Conservation (phyloP, 2,888 invertebrate species). For the Tortrix viridana region DNA sequence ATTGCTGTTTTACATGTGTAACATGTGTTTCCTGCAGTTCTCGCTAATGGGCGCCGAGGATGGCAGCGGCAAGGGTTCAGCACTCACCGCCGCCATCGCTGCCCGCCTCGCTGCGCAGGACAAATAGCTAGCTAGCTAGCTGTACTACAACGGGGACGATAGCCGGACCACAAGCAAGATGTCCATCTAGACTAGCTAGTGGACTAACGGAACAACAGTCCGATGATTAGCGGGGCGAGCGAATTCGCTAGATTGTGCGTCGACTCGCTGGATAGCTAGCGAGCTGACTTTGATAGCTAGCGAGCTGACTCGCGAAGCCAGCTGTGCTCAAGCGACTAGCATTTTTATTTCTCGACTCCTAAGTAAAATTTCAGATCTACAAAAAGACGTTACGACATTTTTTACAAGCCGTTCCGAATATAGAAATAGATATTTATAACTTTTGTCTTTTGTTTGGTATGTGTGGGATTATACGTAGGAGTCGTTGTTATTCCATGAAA, state of each 20-base stretch:
- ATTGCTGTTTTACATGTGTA: neutral
- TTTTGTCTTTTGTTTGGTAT: too few relatives aligned
- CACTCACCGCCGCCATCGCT: slow-evolving; percentile 90
- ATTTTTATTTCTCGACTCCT: too few relatives aligned
- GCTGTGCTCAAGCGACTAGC: slow-evolving; percentile 2
- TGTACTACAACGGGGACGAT: too few relatives aligned
- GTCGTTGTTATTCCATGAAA: neutral
- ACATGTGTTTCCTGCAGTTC: slow-evolving; percentile 76
- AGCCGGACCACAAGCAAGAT: slow-evolving; percentile 36
- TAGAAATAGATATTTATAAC: too few relatives aligned
- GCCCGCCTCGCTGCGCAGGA: slow-evolving; percentile 75
- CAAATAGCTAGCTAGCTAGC: slow-evolving; percentile 8
- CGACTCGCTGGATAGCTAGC: neutral
- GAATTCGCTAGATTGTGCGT: slow-evolving; percentile 48
- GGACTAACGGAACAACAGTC: neutral
- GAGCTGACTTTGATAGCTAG: too few relatives aligned
- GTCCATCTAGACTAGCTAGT: neutral
- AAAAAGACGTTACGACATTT: too few relatives aligned
- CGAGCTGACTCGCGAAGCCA: neutral
- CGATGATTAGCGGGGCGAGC: neutral
- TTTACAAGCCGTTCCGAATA: too few relatives aligned
- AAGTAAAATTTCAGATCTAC: too few relatives aligned
- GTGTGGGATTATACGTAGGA: too few relatives aligned
- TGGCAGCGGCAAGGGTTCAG: slow-evolving; percentile 93
- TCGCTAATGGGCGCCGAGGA: slow-evolving; percentile 89